These are phyloP conservation scores for Clunio marinus DNA, from an alignment of 2,888 invertebrate species.

Conservation along the genomic window DNA sequence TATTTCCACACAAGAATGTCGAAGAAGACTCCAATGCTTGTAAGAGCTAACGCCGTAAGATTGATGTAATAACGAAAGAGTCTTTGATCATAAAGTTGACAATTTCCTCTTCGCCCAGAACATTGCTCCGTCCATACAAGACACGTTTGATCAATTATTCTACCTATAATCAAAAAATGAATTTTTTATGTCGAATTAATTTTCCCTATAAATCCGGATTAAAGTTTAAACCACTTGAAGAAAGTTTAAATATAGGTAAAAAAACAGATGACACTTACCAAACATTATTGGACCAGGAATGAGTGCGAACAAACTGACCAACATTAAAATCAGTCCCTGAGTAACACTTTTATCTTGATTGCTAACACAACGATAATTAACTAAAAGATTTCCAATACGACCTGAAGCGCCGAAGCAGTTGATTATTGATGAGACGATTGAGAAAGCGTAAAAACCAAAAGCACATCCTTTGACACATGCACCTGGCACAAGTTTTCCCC, in stretches of 20 bases:
- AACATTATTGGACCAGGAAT: conserved; percentile 66
- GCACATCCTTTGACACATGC: conserved; percentile 53
- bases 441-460: conserved; percentile 54
- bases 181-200: no score
- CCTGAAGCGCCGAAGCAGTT: conserved; percentile 63
- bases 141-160: conserved; percentile 63
- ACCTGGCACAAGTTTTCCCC: conserved; percentile 47
- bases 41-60: conserved; percentile 55
- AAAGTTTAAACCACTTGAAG: no score
- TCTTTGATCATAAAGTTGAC: conserved; percentile 62
- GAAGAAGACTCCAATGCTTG: conserved; percentile 57
- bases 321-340: conserved; percentile 59
- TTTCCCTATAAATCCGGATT: no score
- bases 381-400: conserved; percentile 61
- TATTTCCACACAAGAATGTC: conserved; percentile 59
- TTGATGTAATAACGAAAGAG: conserved; percentile 58
- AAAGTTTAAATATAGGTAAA: not conserved
- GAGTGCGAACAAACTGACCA: conserved; percentile 60
- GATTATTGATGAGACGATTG: conserved; percentile 53
- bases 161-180: no score
- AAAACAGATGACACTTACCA: no score
- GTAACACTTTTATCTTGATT: conserved; percentile 62
- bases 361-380: conserved; percentile 61
- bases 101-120: conserved; percentile 57
- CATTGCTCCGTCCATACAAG: conserved; percentile 64